Evolutionary conservation across 2,113 vertebrate species (phyloP).

Genomic region (Suncus etruscus): DNA sequence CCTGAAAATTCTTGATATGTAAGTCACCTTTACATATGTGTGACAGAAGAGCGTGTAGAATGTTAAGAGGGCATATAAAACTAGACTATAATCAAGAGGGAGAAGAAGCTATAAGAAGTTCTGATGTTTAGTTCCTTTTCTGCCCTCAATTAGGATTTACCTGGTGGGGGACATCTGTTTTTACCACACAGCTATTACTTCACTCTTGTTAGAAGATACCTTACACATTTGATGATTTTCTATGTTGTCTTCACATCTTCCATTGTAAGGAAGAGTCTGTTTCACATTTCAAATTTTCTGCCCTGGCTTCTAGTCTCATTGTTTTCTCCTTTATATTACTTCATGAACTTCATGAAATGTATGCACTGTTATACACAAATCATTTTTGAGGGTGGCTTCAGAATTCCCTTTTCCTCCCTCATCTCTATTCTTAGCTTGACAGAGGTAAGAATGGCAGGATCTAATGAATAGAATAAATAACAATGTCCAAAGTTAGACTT

Average conservation of each 20-base stretch:
- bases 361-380: not conserved
- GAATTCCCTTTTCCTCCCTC: not conserved
- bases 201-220: not conserved
- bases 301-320: not conserved
- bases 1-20: too few relatives aligned
- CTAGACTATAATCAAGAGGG: too few relatives aligned
- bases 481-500: not conserved
- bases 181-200: not conserved
- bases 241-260: not conserved
- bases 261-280: not conserved
- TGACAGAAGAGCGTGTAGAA: too few relatives aligned
- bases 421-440: not conserved
- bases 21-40: too few relatives aligned
- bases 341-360: not conserved
- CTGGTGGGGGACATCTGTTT: not conserved
- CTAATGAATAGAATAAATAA: slow-evolving; percentile 44
- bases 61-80: too few relatives aligned
- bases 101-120: not conserved
- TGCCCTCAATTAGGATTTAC: accelerated
- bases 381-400: not conserved
- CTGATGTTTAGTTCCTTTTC: not conserved
- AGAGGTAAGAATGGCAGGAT: slow-evolving; percentile 3
- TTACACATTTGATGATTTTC: not conserved
- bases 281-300: not conserved
- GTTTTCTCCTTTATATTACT: not conserved